Percentiles rank a stretch among this genome's conserved stretches.
Conservation (phyloP, 1,140 invertebrate genomes). For the Meloidogyne floridensis region DNA sequence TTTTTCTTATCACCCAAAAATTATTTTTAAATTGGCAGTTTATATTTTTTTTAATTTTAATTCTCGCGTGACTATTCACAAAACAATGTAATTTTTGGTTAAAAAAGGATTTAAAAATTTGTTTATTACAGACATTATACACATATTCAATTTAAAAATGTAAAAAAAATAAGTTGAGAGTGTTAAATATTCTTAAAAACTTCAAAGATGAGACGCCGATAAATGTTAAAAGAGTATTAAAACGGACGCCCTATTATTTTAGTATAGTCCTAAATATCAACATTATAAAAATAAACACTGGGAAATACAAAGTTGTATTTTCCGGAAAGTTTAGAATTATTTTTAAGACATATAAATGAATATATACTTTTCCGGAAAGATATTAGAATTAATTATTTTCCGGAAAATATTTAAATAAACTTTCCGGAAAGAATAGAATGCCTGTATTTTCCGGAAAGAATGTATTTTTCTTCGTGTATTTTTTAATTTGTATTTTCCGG, state of each 20-base stretch:
- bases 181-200: too few relatives aligned
- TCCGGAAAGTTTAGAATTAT: background rate
- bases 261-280: background rate
- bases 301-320: background rate
- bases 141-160: background rate
- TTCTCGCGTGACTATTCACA: background rate
- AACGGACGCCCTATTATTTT: background rate
- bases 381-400: too few relatives aligned
- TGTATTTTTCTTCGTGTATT: too few relatives aligned
- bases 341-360: too few relatives aligned
- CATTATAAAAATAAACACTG: background rate
- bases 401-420: too few relatives aligned
- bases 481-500: background rate
- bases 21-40: background rate
- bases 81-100: background rate
- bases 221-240: background rate
- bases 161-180: too few relatives aligned
- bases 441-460: too few relatives aligned
- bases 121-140: background rate
- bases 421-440: too few relatives aligned
- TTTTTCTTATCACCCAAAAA: too few relatives aligned
- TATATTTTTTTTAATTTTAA: background rate
- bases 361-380: too few relatives aligned
- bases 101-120: background rate
- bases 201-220: too few relatives aligned